Conservation (phyloP, 2,797 vertebrate species). For the Holocentrus rufus region DNA sequence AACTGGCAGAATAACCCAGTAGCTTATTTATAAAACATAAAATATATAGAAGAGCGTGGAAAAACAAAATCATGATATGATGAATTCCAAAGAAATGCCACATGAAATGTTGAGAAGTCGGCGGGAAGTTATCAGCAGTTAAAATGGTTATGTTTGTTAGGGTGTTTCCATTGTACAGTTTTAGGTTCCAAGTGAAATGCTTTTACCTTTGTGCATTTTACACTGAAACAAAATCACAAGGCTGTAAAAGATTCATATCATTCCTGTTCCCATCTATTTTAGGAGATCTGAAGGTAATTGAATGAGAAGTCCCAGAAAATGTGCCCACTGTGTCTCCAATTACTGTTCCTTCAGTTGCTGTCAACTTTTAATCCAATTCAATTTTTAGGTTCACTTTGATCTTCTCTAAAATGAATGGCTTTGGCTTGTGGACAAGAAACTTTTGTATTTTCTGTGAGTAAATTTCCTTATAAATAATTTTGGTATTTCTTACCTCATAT, state of each 20-base stretch:
- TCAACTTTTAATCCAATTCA: neutral
- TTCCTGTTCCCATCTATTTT: too few relatives aligned
- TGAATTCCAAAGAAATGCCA: neutral
- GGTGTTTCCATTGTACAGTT: too few relatives aligned
- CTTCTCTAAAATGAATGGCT: neutral
- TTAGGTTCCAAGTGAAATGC: too few relatives aligned
- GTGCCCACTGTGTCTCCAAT: neutral
- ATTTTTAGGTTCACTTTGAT: neutral
- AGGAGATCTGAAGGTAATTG: too few relatives aligned
- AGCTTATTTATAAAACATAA: neutral
- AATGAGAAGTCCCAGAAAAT: too few relatives aligned
- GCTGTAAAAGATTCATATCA: too few relatives aligned
- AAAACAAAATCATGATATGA: slow-evolving; percentile 1
- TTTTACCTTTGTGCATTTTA: too few relatives aligned
- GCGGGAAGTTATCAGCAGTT: too few relatives aligned
- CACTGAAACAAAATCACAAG: too few relatives aligned
- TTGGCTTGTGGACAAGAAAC: neutral
- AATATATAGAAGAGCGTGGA: neutral
- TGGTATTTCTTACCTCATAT: too few relatives aligned
- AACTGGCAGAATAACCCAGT: neutral
- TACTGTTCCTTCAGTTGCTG: neutral
- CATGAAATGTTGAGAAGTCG: neutral
- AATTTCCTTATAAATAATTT: neutral
- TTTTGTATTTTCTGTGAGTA: neutral
- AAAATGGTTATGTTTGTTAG: neutral